Conservation (phyloP, 2,888 invertebrate species). For the Patella caerulea region DNA sequence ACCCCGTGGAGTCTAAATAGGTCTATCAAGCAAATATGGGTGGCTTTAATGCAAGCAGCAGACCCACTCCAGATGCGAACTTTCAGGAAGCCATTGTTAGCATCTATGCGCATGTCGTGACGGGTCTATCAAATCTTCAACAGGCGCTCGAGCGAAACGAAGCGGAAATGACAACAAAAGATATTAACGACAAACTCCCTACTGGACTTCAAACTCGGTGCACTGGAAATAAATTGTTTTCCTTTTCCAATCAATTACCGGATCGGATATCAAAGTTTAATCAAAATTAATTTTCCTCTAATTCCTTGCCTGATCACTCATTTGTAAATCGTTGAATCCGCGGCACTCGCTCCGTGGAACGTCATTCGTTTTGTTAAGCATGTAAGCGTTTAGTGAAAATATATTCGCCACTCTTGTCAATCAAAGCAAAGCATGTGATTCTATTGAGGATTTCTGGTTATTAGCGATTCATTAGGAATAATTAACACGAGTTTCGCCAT, state of each 20-base stretch:
- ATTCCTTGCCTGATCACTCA: conserved; percentile 20
- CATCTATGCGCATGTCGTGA: conserved; percentile 12
- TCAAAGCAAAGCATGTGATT: conserved; percentile 3
- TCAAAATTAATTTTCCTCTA: conserved; percentile 41
- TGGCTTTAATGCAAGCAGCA: neutral
- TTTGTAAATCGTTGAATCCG: conserved; percentile 19
- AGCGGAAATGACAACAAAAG: conserved; percentile 22
- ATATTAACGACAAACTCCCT: conserved; percentile 16
- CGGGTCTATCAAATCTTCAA: conserved; percentile 24
- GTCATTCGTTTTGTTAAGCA: neutral
- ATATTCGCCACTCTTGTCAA: neutral
- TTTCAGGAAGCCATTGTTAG: conserved; percentile 14
- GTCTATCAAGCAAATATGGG: no score
- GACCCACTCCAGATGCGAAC: conserved; percentile 26
- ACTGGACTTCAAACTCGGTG: conserved; percentile 10
- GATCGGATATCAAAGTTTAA: conserved; percentile 55
- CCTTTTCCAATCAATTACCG: conserved; percentile 43
- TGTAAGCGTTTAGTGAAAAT: neutral
- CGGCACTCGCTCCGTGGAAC: neutral
- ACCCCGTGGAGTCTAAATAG: conserved; percentile 2
- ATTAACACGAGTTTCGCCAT: neutral
- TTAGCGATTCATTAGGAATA: conserved; percentile 4
- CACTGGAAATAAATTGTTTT: conserved; percentile 27
- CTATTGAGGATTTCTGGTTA: conserved; percentile 2
- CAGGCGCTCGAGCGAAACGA: conserved; percentile 17